These are phyloP conservation scores for Scytalopus superciliaris DNA, from an alignment of 2,113 vertebrate species.

Conservation along the genomic window DNA sequence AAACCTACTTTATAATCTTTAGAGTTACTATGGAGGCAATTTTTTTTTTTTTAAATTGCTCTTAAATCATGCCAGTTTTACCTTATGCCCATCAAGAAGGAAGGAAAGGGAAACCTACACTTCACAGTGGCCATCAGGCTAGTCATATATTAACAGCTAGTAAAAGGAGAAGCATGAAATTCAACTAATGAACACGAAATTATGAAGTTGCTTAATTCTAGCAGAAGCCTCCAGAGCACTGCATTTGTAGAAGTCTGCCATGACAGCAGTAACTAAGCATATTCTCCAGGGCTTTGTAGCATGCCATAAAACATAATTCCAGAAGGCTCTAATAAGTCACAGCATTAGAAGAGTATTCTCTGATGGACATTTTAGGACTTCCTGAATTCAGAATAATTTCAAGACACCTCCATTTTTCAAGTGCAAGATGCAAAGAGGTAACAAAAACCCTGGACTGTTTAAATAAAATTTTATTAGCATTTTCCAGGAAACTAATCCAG, in stretches of 20 bases:
- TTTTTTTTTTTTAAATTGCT: neutral
- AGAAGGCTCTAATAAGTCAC: constrained; percentile 29
- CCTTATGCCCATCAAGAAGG: neutral
- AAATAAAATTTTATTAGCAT: neutral
- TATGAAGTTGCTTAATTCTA: constrained; percentile 38
- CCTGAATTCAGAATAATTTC: neutral
- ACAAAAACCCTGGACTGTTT: neutral
- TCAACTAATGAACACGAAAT: constrained; percentile 44
- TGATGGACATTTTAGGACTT: neutral
- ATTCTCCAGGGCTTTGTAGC: constrained; percentile 20
- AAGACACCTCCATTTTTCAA: neutral
- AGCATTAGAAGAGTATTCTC: constrained; percentile 3
- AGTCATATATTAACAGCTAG: constrained; percentile 12
- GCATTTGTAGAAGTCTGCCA: constrained; percentile 36
- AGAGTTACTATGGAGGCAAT: neutral
- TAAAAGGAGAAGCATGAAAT: constrained; percentile 24
- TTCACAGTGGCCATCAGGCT: neutral
- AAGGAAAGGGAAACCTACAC: neutral
- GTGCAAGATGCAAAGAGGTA: neutral
- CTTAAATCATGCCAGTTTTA: neutral
- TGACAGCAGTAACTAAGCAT: constrained; percentile 49
- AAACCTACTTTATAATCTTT: neutral
- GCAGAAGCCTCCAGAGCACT: constrained; percentile 32
- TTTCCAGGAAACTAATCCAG: neutral
- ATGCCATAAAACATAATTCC: constrained; percentile 33